These are phyloP conservation scores for Agapornis roseicollis DNA, from an alignment of 2,113 vertebrate genomes.

Conservation along the genomic window DNA sequence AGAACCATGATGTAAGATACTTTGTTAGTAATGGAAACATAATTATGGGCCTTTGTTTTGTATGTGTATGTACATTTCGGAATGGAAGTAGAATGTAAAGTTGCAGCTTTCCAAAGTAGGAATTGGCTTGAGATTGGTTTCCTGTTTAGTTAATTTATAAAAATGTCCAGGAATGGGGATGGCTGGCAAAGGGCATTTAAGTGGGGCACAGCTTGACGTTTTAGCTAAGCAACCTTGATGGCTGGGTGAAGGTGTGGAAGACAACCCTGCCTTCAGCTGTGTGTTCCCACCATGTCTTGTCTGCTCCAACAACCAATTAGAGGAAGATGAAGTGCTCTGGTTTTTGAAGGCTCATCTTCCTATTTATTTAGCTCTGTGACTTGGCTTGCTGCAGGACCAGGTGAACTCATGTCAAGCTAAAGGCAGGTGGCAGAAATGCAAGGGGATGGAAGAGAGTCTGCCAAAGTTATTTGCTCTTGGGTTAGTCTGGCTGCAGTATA, in stretches of 20 bases:
- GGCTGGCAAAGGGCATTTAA: background rate
- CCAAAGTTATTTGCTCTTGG: background rate
- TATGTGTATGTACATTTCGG: background rate
- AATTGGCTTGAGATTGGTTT: background rate
- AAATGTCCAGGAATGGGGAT: background rate
- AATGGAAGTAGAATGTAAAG: background rate
- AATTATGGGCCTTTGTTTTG: background rate
- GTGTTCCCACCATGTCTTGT: background rate
- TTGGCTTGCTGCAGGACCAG: background rate
- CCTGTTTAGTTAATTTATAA: background rate
- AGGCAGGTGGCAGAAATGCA: background rate
- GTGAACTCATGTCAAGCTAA: background rate
- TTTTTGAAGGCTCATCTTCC: background rate
- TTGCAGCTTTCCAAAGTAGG: background rate
- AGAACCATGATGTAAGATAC: background rate
- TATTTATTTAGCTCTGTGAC: background rate
- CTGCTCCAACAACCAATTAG: background rate
- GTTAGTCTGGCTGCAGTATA: background rate
- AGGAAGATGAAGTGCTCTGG: background rate
- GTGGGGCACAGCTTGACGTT: fast-evolving
- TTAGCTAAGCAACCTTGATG: background rate
- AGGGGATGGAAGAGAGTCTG: background rate
- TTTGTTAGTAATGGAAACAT: background rate
- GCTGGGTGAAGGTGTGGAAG: background rate
- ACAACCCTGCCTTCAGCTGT: background rate